Percentiles rank a stretch among this genome's conserved stretches.
Conservation (phyloP, 1,140 invertebrate genomes). For the Sarcophaga peregrina region DNA sequence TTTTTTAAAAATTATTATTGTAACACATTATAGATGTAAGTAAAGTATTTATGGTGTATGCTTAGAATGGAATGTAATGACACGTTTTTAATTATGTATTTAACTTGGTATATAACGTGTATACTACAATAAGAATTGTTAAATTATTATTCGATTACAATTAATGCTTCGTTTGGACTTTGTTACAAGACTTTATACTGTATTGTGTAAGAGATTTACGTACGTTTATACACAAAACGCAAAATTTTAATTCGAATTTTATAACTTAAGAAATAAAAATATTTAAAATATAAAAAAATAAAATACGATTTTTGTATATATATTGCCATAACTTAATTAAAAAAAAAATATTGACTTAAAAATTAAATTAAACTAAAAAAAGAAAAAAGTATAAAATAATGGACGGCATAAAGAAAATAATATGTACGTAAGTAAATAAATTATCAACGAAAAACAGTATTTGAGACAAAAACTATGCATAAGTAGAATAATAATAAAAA, state of each 20-base stretch:
- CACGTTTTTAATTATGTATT: slow-evolving; percentile 28
- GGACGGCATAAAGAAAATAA: slow-evolving; percentile 42
- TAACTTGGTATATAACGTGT: neutral
- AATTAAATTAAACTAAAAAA: slow-evolving; percentile 23
- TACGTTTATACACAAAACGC: too few species aligned
- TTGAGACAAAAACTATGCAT: neutral
- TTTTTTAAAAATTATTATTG: slow-evolving; percentile 26
- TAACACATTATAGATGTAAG: slow-evolving; percentile 27
- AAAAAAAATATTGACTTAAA: slow-evolving; percentile 16
- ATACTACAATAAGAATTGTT: slow-evolving; percentile 12
- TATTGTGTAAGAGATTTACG: neutral
- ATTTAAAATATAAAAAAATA: too few species aligned
- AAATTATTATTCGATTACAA: neutral
- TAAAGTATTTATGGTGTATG: slow-evolving; percentile 19
- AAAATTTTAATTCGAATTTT: too few species aligned
- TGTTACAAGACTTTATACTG: neutral
- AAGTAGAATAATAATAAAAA: slow-evolving; percentile 24
- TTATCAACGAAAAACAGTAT: neutral
- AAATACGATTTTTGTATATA: neutral
- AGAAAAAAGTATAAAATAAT: slow-evolving; percentile 43
- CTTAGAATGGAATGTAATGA: slow-evolving; percentile 38
- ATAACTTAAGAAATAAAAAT: too few species aligned
- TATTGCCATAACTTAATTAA: slow-evolving; percentile 18
- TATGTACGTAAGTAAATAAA: slow-evolving; percentile 32
- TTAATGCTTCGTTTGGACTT: neutral